Evolutionary conservation across 2,113 vertebrate genomes (phyloP).

Genomic region (Gobius niger): DNA sequence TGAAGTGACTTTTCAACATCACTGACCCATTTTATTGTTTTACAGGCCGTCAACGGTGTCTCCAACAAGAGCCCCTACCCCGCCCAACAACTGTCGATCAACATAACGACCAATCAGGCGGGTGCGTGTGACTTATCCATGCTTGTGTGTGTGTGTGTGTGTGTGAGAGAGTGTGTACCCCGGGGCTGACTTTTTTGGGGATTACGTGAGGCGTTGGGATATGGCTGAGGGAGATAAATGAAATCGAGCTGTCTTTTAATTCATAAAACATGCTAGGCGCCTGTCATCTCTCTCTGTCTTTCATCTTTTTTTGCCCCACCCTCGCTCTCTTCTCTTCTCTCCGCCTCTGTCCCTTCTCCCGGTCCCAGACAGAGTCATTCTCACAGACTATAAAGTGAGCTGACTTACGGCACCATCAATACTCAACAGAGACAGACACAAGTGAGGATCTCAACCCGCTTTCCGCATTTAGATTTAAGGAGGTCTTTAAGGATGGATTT

Average conservation of each 20-base stretch:
- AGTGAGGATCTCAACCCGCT: slow-evolving; percentile 53
- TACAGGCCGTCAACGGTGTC: slow-evolving; percentile 91
- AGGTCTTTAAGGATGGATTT: slow-evolving; percentile 50
- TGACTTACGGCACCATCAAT: slow-evolving; percentile 61
- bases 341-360: slow-evolving; percentile 9
- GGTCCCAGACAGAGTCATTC: slow-evolving; percentile 48
- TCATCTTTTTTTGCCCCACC: too few species aligned
- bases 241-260: slow-evolving; percentile 69
- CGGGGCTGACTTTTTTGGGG: slow-evolving; percentile 30
- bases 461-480: slow-evolving; percentile 59
- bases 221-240: slow-evolving; percentile 57
- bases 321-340: slow-evolving; percentile 22
- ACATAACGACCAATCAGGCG: slow-evolving; percentile 98
- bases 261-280: slow-evolving; percentile 67
- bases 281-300: slow-evolving; percentile 52
- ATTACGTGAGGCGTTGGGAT: slow-evolving; percentile 39
- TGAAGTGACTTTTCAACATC: not conserved
- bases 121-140: slow-evolving; percentile 78
- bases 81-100: slow-evolving; percentile 91
- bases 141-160: slow-evolving; percentile 10
- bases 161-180: not conserved
- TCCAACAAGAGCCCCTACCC: slow-evolving; percentile 94
- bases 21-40: slow-evolving; percentile 31
- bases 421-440: slow-evolving; percentile 64
- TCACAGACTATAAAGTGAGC: slow-evolving; percentile 59